phyloP scores from a whole-genome alignment of 92 coral and sea anemone species.

The Palythoa grandis region DNA sequence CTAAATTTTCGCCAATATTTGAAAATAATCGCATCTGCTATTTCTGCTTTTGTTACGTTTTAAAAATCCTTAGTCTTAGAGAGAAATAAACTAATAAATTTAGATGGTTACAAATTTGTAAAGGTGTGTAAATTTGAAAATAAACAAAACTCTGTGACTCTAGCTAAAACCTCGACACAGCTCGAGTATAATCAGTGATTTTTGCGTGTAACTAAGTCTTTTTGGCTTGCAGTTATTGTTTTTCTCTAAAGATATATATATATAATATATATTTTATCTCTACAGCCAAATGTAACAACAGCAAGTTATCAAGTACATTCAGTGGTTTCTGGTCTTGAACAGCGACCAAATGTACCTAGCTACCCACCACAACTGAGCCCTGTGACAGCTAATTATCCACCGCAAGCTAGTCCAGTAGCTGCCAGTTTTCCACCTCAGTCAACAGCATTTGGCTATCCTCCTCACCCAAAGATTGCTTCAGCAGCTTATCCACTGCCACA shows the following conservation, averaged over 20 bases:
- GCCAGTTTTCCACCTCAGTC: conserved; percentile 35
- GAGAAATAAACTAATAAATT: too few species aligned
- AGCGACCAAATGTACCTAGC: not conserved
- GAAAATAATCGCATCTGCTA: too few species aligned
- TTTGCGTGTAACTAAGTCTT: too few species aligned
- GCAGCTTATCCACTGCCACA: conserved; percentile 12
- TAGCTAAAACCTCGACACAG: too few species aligned
- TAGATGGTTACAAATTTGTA: too few species aligned
- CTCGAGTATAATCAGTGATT: too few species aligned
- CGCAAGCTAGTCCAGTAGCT: conserved; percentile 39
- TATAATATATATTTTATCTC: not conserved
- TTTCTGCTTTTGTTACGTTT: too few species aligned
- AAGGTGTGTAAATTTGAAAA: too few species aligned
- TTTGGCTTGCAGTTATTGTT: not conserved
- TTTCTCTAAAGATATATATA: not conserved
- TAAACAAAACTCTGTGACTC: too few species aligned
- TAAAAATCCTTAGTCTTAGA: too few species aligned
- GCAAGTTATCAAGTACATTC: conserved; percentile 17
- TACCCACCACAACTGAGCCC: conserved; percentile 42
- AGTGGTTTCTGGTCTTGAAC: conserved; percentile 10
- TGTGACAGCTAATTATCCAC: conserved; percentile 21
- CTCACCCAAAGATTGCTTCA: conserved; percentile 13
- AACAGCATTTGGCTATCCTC: conserved; percentile 43
- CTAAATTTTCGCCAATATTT: too few species aligned
- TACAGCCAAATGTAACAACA: not conserved